Evolutionary conservation across 2,888 invertebrate species (phyloP), one percentile per base, ranked within the genome.

Genomic region (Odontocerum albicorne): DNA sequence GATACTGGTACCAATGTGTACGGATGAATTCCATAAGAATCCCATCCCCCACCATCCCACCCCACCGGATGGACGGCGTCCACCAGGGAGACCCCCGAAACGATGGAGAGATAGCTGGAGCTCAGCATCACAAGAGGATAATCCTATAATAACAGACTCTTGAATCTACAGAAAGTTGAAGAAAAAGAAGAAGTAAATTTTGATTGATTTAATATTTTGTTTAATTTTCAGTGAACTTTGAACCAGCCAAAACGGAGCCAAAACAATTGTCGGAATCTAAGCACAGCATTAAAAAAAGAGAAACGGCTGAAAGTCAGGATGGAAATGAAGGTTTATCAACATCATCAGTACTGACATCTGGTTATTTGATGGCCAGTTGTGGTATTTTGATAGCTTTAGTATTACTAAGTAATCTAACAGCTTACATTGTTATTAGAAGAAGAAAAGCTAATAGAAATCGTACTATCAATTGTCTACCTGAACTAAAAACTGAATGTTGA

Each of bases 181-280:
- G n/a, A n/a, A n/a, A n/a, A n/a, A n/a, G n/a, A n/a, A n/a, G n/a
- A n/a, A n/a, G n/a, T n/a, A n/a, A n/a, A n/a, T n/a, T n/a, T n/a
- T n/a, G n/a, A n/a, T n/a, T n/a, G n/a, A n/a, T n/a, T n/a, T n/a
- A n/a, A n/a, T n/a, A n/a, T n/a, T n/a, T n/a, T n/a, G n/a, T n/a
- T n/a, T n/a, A n/a, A n/a, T n/a, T 73, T 71, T 39, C 71, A 77
- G 79, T 73, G 65, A 68, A 68, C 49, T 72, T 75, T 55, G 74
- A 75, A 53, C 75, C 69, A 40, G 64, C 70, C 7, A 67, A 71
- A 55, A 74, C 72, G 1, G 66, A 70, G 49, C 72, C 75, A 1
- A 69, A 69, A 40, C 4, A n/a, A n/a, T n/a, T n/a, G n/a, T n/a
- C n/a, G n/a, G n/a, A n/a, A n/a, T n/a, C n/a, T n/a, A n/a, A n/a